These are phyloP conservation scores for Cheirogaleus major DNA, from an alignment of 2,797 vertebrate species.

Conservation along the genomic window DNA sequence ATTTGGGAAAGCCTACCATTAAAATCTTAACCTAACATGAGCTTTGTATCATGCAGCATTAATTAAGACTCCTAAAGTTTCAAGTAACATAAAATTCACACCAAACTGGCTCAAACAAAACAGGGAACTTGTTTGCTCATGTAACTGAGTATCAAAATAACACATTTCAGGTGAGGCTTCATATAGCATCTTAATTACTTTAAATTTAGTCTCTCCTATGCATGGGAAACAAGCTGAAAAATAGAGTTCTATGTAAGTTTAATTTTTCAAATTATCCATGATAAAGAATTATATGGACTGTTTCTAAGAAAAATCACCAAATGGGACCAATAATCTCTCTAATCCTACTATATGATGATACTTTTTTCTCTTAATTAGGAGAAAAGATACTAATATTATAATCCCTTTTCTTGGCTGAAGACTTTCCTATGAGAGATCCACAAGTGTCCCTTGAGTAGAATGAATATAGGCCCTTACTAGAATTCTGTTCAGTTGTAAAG, in stretches of 20 bases:
- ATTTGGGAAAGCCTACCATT: background rate
- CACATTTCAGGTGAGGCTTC: background rate
- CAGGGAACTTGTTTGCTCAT: background rate
- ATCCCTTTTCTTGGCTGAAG: background rate
- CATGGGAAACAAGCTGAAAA: background rate
- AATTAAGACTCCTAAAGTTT: background rate
- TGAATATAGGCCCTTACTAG: background rate
- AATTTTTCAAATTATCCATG: background rate
- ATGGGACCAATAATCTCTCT: background rate
- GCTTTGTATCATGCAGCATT: background rate
- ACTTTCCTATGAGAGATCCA: background rate
- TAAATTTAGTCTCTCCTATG: background rate
- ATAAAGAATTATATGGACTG: background rate
- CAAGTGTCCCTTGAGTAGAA: background rate
- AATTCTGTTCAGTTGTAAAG: background rate
- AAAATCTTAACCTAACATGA: background rate
- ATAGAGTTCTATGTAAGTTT: background rate
- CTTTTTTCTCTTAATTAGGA: background rate
- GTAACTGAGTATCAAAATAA: background rate
- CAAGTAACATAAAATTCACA: background rate
- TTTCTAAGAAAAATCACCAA: conserved; percentile 11
- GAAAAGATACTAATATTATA: background rate
- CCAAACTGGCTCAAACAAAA: background rate
- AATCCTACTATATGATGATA: background rate
- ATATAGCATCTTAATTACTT: background rate